Base-by-base conservation (phyloP, 2,113 vertebrate genomes). In the Stercorarius parasiticus region DNA sequence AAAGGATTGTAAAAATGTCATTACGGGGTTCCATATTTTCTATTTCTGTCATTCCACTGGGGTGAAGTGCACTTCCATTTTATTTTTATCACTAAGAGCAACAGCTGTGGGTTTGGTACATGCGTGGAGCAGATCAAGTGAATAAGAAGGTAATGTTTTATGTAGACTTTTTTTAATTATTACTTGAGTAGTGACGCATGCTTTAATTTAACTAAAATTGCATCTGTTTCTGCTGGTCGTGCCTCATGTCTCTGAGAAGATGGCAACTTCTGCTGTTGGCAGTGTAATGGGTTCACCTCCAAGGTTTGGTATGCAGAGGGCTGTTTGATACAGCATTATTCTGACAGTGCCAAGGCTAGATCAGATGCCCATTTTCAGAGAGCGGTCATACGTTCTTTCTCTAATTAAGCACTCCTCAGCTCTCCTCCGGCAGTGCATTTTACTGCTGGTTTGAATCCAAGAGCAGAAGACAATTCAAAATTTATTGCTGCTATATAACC, bases 361-460 rank as follows among this genome's bases (percentile, higher is more conserved):
- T 93, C 88, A 91, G 90, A 95, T 97, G 93, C 96, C 94, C 92
- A 55, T 88, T 97, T 96, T 86, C 89, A 22, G 52, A 95, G 70
- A 91, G 66, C 14, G 23, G 94, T 95, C 88, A 85, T 96, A 92
- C 91, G 87, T 95, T 83, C 94, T 93, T 95, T 86, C 88, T 80
- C 91, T 97, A 97, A 97, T 97, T 97, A 97, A 97, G 94, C 91
- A 34, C 93, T 95, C 87, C 82, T 97, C 94, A 92, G 87, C 88
- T 97, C 88, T 96, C 84, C 89, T 96, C 82, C 67, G 13, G 0
- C 85, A 97, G 91, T 87, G 73, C 82, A 78, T 97, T 95, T 94
- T 95, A 58, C 73, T 94, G 91, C 91, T 95, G 96, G 91, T 88
- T 78, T 64, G 53, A 58, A 88, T 96, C 90, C 96, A 97, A 94